A percentile compares a stretch with the other conserved stretches of the same genome.
These are phyloP conservation scores for Ophthalmolycus amberensis DNA, from an alignment of 2,113 vertebrate species.

Conservation along the genomic window DNA sequence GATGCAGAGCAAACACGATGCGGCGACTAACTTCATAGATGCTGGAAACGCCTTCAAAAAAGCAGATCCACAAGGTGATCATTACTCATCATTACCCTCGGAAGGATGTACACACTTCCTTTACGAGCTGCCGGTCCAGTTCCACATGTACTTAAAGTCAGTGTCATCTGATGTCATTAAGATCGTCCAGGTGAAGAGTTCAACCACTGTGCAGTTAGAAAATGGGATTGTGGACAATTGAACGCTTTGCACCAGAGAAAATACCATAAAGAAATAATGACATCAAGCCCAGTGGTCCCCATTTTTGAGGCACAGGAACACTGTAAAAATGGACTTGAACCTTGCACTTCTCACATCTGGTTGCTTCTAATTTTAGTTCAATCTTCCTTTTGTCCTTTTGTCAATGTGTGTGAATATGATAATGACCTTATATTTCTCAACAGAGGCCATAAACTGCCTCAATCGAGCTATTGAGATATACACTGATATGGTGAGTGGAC, in stretches of 20 bases:
- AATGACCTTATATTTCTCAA: slow-evolving; percentile 38
- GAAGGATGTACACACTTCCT: neutral
- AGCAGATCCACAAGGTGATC: slow-evolving; percentile 92
- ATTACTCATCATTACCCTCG: neutral
- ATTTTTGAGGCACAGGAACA: neutral
- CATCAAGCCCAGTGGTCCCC: neutral
- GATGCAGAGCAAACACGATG: slow-evolving; percentile 95
- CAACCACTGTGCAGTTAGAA: neutral
- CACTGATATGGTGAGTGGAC: slow-evolving; percentile 91
- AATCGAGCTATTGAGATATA: slow-evolving; percentile 95
- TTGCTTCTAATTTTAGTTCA: neutral
- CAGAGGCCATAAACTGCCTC: slow-evolving; percentile 95
- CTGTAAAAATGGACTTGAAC: neutral
- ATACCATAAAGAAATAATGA: neutral
- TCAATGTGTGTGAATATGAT: neutral
- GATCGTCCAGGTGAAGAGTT: neutral
- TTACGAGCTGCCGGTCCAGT: slow-evolving; percentile 4
- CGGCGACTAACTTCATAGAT: slow-evolving; percentile 92
- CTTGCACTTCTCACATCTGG: neutral
- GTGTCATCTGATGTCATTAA: neutral
- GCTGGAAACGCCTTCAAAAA: slow-evolving; percentile 96
- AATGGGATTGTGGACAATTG: neutral
- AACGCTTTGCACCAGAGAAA: neutral
- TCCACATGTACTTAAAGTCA: neutral
- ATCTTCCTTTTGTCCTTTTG: neutral